These are phyloP conservation scores for Myoxocephalus aenaeus DNA, from an alignment of 2,797 vertebrate genomes.

Conservation along the genomic window DNA sequence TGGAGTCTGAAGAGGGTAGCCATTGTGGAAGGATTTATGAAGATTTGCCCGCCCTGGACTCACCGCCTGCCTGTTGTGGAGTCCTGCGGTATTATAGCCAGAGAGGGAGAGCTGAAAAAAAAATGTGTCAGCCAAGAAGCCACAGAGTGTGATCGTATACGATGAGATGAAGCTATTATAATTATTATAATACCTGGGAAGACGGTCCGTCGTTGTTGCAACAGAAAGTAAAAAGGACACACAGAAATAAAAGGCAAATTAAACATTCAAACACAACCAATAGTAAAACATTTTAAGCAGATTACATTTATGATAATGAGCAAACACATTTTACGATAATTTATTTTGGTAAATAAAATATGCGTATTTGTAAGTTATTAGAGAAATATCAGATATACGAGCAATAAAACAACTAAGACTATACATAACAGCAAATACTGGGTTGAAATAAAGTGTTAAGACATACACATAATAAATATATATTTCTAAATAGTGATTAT, in stretches of 20 bases:
- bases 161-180: slow-evolving; percentile 51
- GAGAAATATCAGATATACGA: background rate
- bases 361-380: background rate
- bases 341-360: background rate
- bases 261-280: background rate
- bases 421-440: background rate
- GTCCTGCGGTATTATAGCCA: slow-evolving; percentile 51
- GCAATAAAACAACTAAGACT: background rate
- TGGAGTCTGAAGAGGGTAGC: slow-evolving; percentile 71
- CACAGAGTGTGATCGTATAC: slow-evolving; percentile 37
- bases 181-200: slow-evolving; percentile 33
- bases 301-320: background rate
- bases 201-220: slow-evolving; percentile 9
- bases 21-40: slow-evolving; percentile 77
- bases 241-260: background rate
- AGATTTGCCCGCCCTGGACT: slow-evolving; percentile 70
- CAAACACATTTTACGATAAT: background rate
- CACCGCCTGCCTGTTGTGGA: slow-evolving; percentile 57
- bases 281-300: background rate
- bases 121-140: slow-evolving; percentile 44
- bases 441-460: background rate
- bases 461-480: background rate
- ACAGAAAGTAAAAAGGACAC: slow-evolving; percentile 10
- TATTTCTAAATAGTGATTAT: background rate
- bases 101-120: slow-evolving; percentile 55